Evolutionary conservation across 2,888 invertebrate species (phyloP), one percentile per base, ranked within the genome.

Genomic region (Ormyrus thymus): DNA sequence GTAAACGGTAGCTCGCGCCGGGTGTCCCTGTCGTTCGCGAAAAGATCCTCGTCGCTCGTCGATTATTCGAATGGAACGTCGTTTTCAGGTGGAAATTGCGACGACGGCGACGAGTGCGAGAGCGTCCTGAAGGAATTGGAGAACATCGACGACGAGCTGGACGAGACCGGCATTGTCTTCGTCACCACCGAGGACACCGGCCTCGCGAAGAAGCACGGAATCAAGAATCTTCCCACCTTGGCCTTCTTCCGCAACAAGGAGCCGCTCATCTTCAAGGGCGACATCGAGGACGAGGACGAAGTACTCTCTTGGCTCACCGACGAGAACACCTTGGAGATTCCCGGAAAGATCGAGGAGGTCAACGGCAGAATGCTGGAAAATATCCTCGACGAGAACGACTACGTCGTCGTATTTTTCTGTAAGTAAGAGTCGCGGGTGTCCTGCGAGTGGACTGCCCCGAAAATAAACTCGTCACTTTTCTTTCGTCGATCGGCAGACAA

Each of bases 321-420:
- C 87, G 97, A 97, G 88, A 94, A 97, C 82, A 97, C 97, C 6
- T 91, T 97, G 9, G 96, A 97, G 90, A 96, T 97, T 86, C 97
- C 97, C 7, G 97, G 97, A 78, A 95, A 95, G 89, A 97, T 97
- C 85, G 97, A 97, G 89, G 97, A 97, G 91, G 97, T 97, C 55
- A 97, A 97, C 87, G 92, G 93, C 0, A 95, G 93, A 88, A 97
- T 97, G 97, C 91, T 97, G 88, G 97, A 97, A 86, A 97, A 97
- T 88, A 95, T 97, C 83, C 92, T 97, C 81, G 93, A 95, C 80
- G 96, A 96, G 89, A 96, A 96, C 84, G 95, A 97, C 84, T 95
- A 96, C 86, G 95, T 97, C 68, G 97, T 97, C 65, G 97, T 97
- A 15, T 97, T 97, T 89, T 97, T 97, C 92, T 97, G 97, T 97